Conservation (phyloP, 2,113 vertebrate species). For the Carassius auratus region DNA sequence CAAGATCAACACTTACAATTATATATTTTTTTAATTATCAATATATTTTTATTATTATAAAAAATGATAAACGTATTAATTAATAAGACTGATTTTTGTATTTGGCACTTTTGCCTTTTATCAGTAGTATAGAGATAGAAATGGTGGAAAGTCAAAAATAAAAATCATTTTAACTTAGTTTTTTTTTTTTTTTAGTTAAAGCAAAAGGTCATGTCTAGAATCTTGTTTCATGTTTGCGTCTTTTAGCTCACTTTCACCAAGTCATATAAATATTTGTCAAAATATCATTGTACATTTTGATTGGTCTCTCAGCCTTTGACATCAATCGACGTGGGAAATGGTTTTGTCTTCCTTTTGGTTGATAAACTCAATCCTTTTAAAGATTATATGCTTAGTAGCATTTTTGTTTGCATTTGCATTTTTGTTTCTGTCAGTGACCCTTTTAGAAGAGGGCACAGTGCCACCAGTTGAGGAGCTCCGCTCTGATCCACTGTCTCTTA, state of each 20-base stretch:
- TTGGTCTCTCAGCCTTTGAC: not conserved
- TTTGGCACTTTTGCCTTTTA: too few species aligned
- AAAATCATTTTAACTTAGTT: too few species aligned
- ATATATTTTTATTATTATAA: too few species aligned
- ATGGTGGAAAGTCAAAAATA: too few species aligned
- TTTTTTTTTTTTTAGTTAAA: too few species aligned
- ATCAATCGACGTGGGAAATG: not conserved
- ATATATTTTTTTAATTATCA: too few species aligned
- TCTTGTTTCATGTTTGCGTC: too few species aligned
- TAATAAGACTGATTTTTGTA: too few species aligned
- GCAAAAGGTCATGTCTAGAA: too few species aligned
- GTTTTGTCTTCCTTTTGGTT: not conserved
- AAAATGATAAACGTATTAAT: too few species aligned
- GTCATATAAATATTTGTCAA: not conserved
- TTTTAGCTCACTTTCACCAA: not conserved
- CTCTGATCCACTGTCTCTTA: slow-evolving; percentile 25
- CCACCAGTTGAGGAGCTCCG: not conserved
- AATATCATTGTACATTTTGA: not conserved
- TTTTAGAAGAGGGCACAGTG: not conserved
- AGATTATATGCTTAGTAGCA: not conserved
- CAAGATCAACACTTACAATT: too few species aligned
- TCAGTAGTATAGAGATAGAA: too few species aligned
- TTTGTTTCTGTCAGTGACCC: not conserved
- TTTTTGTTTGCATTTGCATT: not conserved
- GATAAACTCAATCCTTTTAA: not conserved